Evolutionary conservation across 1,140 invertebrate genomes (phyloP), one percentile per base, ranked within the genome.

Genomic region (Rhopalosiphum maidis): DNA sequence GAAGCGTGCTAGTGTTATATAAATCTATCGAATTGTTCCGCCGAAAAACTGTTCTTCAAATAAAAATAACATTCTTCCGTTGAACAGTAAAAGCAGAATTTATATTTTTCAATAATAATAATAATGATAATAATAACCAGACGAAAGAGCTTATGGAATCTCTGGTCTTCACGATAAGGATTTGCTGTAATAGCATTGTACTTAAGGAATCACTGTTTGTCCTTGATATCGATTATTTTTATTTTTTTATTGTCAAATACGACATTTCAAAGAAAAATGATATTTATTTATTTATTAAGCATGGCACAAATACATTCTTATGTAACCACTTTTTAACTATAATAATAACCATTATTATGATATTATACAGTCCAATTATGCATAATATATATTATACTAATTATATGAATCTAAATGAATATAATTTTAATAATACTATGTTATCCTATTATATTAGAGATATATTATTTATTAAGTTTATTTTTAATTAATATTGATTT

Each of bases 251-350:
- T 77, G 4, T n/a, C 60, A n/a, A 18, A 51, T n/a, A 77, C 30
- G n/a, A 77, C 1, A 77, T 77, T 77, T 77, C 5, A 77, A 77
- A n/a, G 30, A n/a, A 77, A 77, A 77, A n/a, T 77, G n/a, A n/a
- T 77, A n/a, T 77, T n/a, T 77, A n/a, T 77, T n/a, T 77, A 68
- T 77, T n/a, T 77, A 68, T n/a, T 68, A 68, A 77, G 30, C 60
- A 35, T 77, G 15, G n/a, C 60, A 77, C 60, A n/a, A n/a, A 77
- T n/a, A 77, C 60, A 77, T 35, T 51, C 15, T 77, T 77, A 18
- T 77, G 15, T 77, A 77, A 77, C 30, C 60, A 35, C 30, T 77
- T 77, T 77, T n/a, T 77, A 77, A n/a, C 11, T 18, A 60, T 60
- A 60, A 30, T 9, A 60, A 60, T 60, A 60, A 60, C 55, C 25